Base-by-base conservation (phyloP, 2,888 invertebrate species). In the Azorinus chamasolen region DNA sequence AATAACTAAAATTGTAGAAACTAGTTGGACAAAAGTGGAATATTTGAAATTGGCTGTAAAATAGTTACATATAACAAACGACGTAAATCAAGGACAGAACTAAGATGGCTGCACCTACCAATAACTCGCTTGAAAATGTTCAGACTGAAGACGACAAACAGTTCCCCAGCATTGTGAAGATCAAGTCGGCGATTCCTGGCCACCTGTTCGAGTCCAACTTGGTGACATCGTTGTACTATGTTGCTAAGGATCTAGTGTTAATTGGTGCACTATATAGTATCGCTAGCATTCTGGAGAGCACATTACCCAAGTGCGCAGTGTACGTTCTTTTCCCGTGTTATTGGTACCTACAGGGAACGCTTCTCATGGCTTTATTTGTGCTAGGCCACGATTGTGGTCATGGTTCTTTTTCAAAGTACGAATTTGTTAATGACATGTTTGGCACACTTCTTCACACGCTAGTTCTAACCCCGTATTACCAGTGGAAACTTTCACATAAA, bases 341-440 rank as follows among this genome's bases (percentile, higher is more conserved):
- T 83, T 90, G 89, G 90, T 83, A 87, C 5, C 39, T 90, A 3
- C 90, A 91, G 71, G 92, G 92, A 24, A 91, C 91, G 1, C 58
- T 91, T 37, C 89, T 91, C 62, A 89, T 89, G 24, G 88, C 88
- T 0, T 18, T 92, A 12, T 91, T 91, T 77, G 91, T 91, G 1
- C 62, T 90, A 2, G 91, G 91, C 1, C 92, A 92, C 59, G 91
- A 91, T 69, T 90, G 91, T 62, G 90, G 91, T 0, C 92, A 92
- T 68, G 87, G 88, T 2, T 91, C 91, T 1, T 92, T 91, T 78
- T 90, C 90, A 14, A 81, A 83, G 58, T 78, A 85, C 65, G 72
- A 73, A 16, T 51, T 86, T 39, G 59, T 91, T 46, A 91, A 92
- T 64, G 89, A 90, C 54, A 50, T 88, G 14, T 68, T 89, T 14